Conservation (phyloP, 35 echinoderm and acorn worm genomes). For the Amphiura filiformis region DNA sequence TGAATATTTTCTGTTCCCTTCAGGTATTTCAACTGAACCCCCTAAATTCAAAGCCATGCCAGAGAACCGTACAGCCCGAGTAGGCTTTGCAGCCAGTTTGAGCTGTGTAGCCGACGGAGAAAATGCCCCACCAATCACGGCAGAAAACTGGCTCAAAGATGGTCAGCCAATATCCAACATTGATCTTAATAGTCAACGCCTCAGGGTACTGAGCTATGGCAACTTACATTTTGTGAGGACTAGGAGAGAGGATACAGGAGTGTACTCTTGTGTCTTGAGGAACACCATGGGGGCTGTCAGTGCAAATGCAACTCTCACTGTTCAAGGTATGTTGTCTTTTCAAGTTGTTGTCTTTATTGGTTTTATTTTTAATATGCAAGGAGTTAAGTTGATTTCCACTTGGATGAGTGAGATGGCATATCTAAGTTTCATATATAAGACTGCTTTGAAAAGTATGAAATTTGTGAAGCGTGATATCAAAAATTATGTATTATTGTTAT, state of each 20-base stretch:
- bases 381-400: too few species aligned
- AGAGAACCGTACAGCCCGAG: conserved; percentile 30
- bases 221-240: conserved; percentile 53
- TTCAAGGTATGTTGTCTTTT: conserved; percentile 83
- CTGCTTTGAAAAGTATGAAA: too few species aligned
- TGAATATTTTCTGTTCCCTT: too few species aligned
- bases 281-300: conserved; percentile 57
- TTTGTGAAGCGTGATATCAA: too few species aligned
- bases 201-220: conserved; percentile 43
- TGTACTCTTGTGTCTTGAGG: conserved; percentile 68
- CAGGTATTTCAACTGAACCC: conserved; percentile 56
- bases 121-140: conserved; percentile 62
- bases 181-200: conserved; percentile 53
- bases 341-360: too few species aligned
- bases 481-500: too few species aligned
- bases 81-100: conserved; percentile 38
- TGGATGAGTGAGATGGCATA: too few species aligned
- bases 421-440: too few species aligned
- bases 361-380: too few species aligned
- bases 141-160: conserved; percentile 72
- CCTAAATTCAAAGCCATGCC: conserved; percentile 57
- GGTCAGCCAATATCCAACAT: conserved; percentile 43
- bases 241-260: conserved; percentile 61
- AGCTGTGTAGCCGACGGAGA: conserved; percentile 39
- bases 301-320: conserved; percentile 33